A percentile compares a stretch with the other conserved stretches of the same genome.
phyloP scores from a whole-genome alignment of 1,140 invertebrate genomes.

The Philopotamus ludificatus region DNA sequence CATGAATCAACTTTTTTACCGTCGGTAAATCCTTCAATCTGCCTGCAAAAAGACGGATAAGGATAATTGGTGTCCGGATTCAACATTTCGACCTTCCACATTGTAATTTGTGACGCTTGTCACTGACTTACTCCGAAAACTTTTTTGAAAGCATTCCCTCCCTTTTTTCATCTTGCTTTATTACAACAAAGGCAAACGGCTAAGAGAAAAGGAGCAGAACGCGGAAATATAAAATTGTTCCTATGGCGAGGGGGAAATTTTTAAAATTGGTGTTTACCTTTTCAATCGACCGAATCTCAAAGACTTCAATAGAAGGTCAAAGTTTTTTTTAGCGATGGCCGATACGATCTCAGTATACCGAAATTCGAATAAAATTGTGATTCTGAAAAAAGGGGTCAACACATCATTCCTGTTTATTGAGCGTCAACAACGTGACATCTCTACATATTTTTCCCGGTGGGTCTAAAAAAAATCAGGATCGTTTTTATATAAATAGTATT shows the following conservation, averaged over 20 bases:
- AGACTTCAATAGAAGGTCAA: neutral
- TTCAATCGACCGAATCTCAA: neutral
- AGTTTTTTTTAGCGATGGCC: neutral
- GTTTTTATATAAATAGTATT: no score
- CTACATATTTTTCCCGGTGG: no score
- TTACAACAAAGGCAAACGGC: neutral
- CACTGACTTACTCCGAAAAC: slow-evolving; percentile 17
- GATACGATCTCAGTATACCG: no score
- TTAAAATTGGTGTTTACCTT: neutral
- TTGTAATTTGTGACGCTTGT: slow-evolving; percentile 26
- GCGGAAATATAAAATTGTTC: neutral
- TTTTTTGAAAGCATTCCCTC: neutral
- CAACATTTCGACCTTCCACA: slow-evolving; percentile 20
- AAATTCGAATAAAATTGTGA: no score
- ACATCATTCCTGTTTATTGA: no score
- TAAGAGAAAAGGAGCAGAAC: neutral
- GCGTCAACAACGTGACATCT: no score
- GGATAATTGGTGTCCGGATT: slow-evolving; percentile 19
- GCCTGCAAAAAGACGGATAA: slow-evolving; percentile 10
- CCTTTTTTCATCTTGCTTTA: neutral
- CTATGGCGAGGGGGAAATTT: neutral
- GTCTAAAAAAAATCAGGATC: no score
- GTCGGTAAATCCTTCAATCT: slow-evolving; percentile 20
- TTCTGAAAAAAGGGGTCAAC: no score
- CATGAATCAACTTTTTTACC: slow-evolving; percentile 4